These are phyloP conservation scores for Hylaea fasciaria DNA, from an alignment of 2,888 invertebrate species.

Conservation along the genomic window DNA sequence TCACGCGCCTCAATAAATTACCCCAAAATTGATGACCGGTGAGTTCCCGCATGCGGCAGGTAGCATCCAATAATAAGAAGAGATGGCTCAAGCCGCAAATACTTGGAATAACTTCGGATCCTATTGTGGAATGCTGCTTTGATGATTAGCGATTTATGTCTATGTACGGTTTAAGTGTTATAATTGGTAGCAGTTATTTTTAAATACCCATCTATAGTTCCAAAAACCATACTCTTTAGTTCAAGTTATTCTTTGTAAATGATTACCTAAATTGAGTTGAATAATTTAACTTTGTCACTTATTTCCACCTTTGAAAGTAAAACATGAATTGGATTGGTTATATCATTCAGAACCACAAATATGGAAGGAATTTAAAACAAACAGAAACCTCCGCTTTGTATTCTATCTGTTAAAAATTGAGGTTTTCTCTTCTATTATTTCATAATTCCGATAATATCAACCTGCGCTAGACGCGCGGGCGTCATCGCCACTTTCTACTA, in stretches of 20 bases:
- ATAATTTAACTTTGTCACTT: too few species aligned
- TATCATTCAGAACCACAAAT: too few species aligned
- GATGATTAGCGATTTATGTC: slow-evolving; percentile 16
- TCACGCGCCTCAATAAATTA: slow-evolving; percentile 63
- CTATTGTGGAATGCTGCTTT: slow-evolving; percentile 30
- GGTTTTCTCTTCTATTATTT: neutral
- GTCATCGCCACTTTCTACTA: slow-evolving; percentile 47
- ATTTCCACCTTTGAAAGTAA: too few species aligned
- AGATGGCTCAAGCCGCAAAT: slow-evolving; percentile 59
- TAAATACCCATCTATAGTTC: neutral
- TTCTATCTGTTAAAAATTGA: too few species aligned
- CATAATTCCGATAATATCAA: slow-evolving; percentile 5
- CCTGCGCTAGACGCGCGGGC: slow-evolving; percentile 24
- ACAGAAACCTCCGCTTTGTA: neutral
- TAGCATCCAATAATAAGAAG: slow-evolving; percentile 52
- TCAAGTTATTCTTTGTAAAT: too few species aligned
- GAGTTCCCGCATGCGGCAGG: slow-evolving; percentile 55
- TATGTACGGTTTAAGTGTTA: neutral
- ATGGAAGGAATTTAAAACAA: too few species aligned
- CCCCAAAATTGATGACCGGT: slow-evolving; percentile 54
- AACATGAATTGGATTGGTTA: too few species aligned
- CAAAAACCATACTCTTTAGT: too few species aligned
- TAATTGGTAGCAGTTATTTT: neutral
- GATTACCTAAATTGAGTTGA: too few species aligned
- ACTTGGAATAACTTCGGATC: slow-evolving; percentile 54